A percentile compares a stretch with the other conserved stretches of the same genome.
These are phyloP conservation scores for Drosophila lacteicornis DNA, from an alignment of 1,140 invertebrate species.

Conservation along the genomic window DNA sequence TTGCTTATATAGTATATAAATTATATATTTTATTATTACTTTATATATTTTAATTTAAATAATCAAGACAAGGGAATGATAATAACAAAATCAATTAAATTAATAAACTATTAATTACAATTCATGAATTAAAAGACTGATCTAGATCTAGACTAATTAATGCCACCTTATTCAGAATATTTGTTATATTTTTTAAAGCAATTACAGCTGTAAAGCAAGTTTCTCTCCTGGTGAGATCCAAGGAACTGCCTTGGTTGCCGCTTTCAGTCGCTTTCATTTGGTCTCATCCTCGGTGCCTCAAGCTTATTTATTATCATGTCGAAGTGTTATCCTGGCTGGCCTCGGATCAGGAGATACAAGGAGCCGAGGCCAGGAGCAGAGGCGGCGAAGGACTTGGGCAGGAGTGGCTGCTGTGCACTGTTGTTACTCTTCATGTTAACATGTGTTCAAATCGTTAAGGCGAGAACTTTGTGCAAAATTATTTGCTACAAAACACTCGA, in stretches of 20 bases:
- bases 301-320: conserved; percentile 79
- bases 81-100: too few relatives aligned
- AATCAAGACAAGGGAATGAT: too few relatives aligned
- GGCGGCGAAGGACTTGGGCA: conserved; percentile 5
- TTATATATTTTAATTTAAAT: too few relatives aligned
- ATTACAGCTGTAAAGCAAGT: background rate
- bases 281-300: conserved; percentile 14
- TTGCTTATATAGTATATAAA: too few relatives aligned
- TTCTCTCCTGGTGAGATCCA: background rate
- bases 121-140: too few relatives aligned
- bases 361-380: background rate
- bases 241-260: background rate
- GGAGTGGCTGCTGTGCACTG: conserved; percentile 54
- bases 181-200: background rate
- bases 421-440: conserved; percentile 80
- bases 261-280: conserved; percentile 3
- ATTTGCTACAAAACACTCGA: conserved; percentile 82
- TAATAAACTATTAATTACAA: too few relatives aligned
- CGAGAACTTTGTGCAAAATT: conserved; percentile 83
- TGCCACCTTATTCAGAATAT: background rate
- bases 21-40: too few relatives aligned
- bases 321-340: conserved; percentile 74
- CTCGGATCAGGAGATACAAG: conserved; percentile 2
- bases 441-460: conserved; percentile 83
- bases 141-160: too few relatives aligned